Evolutionary conservation across 2,113 vertebrate species (phyloP), one percentile per base, ranked within the genome.

Genomic region (Amphilophus citrinellus): DNA sequence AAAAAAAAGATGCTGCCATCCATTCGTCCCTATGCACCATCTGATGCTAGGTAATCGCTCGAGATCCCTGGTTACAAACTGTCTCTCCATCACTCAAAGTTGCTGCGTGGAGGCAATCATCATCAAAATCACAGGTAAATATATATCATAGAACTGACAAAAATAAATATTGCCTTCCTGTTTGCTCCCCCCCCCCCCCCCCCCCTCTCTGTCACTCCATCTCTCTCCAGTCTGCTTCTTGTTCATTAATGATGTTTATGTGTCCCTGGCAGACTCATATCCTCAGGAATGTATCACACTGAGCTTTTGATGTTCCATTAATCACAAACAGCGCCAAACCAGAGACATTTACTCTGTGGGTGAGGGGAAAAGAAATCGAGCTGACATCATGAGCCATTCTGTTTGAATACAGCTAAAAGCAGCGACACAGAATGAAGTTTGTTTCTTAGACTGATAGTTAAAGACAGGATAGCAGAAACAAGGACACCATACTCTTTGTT

Each of bases 251-350:
- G 90, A 90, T 93, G 93, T 93, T 91, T 93, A 88, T 93, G 91
- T 91, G 92, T 90, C 89, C 79, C 82, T 84, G 87, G 91, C 86
- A 91, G 86, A 86, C 71, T 91, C 82, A 73, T 90, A 79, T 93
- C 87, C 91, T 87, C 89, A 86, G 90, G 87, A 93, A 91, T 77
- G 84, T 76, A 84, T 92, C 92, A 90, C 87, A 89, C 91, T 87
- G 92, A 89, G 89, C 92, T 91, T 93, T 93, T 93, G 91, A 93
- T 93, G 89, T 94, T 91, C 89, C 90, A 93, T 95, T 94, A 90
- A 94, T 95, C 94, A 94, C 90, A 93, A 91, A 91, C 86, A 88
- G 85, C 10, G 35, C 82, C 88, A 89, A 92, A 90, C 85, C 83
- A 89, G 91, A 94, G 90, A 91, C 88, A 68, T 90, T 91, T 88